Evolutionary conservation across 2,113 vertebrate genomes (phyloP), one percentile per base, ranked within the genome.

Genomic region (Mohoua ochrocephala): DNA sequence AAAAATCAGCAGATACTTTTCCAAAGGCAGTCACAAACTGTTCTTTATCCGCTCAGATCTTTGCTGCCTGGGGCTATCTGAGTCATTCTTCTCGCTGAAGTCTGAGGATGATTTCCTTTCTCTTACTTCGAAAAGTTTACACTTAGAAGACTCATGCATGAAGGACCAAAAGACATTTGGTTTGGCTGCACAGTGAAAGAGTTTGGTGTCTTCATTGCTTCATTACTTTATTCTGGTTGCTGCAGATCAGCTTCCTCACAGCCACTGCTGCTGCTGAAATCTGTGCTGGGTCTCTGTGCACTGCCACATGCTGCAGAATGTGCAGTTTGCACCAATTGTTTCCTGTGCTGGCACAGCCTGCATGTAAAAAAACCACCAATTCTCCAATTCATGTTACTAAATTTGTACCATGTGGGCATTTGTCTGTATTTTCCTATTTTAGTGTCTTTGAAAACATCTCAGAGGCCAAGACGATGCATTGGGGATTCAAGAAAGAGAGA

Each of bases 21-120:
- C 79, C 67, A 60, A 87, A 95, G 75, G 73, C 68, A 91, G 47
- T 42, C 63, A 74, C 45, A 75, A 16, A 11, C 69, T 87, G 53
- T 52, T 96, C 73, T 91, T 91, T 65, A 84, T 82, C 1, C 0
- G 3, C 75, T 95, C 70, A 76, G 80, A 81, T 92, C 82, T 67
- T 83, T 87, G 52, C 69, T 95, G 89, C 95, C 91, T 82, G 86
- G 67, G 89, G 96, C 93, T 89, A 12, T 84, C 67, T 92, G 95
- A 92, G 69, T 95, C 89, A 85, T 35, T 88, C 60, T 71, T 70
- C 76, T 94, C 59, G 33, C 82, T 91, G 12, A 92, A 93, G 50
- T n/a, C 37, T 54, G 83, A 80, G 35, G 64, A 78, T 68, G 61
- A 76, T 93, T 91, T 93, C 42, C 49, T 65, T 91, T 84, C 69